Percentiles rank a stretch among this genome's conserved stretches.
These are phyloP conservation scores for Drosophila oshimai DNA, from an alignment of 1,140 invertebrate genomes.

Conservation along the genomic window DNA sequence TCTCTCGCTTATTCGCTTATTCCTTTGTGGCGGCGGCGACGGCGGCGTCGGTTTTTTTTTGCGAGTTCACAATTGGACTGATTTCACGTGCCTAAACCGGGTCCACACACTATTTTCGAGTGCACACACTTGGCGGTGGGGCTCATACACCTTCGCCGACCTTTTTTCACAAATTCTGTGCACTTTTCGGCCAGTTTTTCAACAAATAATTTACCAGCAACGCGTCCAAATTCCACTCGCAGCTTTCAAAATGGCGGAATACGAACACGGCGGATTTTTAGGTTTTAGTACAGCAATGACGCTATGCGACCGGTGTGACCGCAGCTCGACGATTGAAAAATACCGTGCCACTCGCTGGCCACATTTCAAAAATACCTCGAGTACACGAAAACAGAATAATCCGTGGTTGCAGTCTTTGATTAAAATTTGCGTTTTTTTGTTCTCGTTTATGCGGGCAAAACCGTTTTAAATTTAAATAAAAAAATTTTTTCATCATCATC, in stretches of 20 bases:
- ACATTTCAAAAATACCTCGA: neutral
- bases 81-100: conserved; percentile 70
- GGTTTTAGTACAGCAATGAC: conserved; percentile 82
- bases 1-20: conserved; percentile 49
- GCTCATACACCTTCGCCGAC: conserved; percentile 27
- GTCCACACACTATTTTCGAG: conserved; percentile 58
- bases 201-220: conserved; percentile 75
- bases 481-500: no score
- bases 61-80: conserved; percentile 66
- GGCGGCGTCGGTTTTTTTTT: conserved; percentile 59
- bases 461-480: no score
- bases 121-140: conserved; percentile 26
- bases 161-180: conserved; percentile 56
- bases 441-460: no score
- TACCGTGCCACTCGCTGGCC: neutral
- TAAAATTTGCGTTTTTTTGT: no score
- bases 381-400: neutral
- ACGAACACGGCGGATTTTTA: conserved; percentile 79
- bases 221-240: conserved; percentile 82
- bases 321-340: neutral
- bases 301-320: conserved; percentile 50
- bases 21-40: conserved; percentile 55
- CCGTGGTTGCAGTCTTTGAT: no score
- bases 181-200: conserved; percentile 67
- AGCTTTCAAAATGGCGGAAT: conserved; percentile 83